A percentile compares a stretch with the other conserved stretches of the same genome.
These are phyloP conservation scores for Autographa gamma DNA, from an alignment of 2,888 invertebrate species.

Conservation along the genomic window DNA sequence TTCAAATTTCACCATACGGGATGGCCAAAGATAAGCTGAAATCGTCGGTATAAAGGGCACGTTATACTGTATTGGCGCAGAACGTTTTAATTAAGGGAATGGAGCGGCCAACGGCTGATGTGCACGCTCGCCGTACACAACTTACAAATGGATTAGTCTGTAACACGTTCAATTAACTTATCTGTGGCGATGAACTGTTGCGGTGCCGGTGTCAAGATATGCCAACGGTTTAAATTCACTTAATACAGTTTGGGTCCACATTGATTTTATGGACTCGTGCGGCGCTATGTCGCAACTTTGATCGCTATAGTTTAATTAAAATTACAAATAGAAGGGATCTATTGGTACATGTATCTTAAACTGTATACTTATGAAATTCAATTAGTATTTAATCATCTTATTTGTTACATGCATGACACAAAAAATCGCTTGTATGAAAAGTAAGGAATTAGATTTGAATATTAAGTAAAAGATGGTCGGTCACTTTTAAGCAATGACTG, in stretches of 20 bases:
- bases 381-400: too few species aligned
- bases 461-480: neutral
- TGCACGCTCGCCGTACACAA: constrained; percentile 63
- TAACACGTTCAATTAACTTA: constrained; percentile 75
- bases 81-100: constrained; percentile 85
- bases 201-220: constrained; percentile 28
- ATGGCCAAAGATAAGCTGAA: constrained; percentile 53
- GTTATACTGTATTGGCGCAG: constrained; percentile 63
- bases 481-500: too few species aligned
- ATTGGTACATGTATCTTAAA: neutral
- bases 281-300: neutral
- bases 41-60: constrained; percentile 61
- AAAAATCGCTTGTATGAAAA: neutral
- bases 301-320: neutral
- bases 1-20: constrained; percentile 38
- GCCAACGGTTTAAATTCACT: constrained; percentile 23
- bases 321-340: too few species aligned
- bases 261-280: constrained; percentile 5
- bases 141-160: constrained; percentile 85
- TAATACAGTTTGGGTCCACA: constrained; percentile 12
- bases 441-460: too few species aligned
- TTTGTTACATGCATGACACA: too few species aligned
- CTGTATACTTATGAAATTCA: neutral
- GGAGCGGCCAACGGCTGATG: constrained; percentile 67
- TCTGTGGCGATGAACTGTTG: constrained; percentile 64